A percentile compares a stretch with the other conserved stretches of the same genome.
Conservation (phyloP, 2,113 vertebrate genomes). For the Sturnus vulgaris region DNA sequence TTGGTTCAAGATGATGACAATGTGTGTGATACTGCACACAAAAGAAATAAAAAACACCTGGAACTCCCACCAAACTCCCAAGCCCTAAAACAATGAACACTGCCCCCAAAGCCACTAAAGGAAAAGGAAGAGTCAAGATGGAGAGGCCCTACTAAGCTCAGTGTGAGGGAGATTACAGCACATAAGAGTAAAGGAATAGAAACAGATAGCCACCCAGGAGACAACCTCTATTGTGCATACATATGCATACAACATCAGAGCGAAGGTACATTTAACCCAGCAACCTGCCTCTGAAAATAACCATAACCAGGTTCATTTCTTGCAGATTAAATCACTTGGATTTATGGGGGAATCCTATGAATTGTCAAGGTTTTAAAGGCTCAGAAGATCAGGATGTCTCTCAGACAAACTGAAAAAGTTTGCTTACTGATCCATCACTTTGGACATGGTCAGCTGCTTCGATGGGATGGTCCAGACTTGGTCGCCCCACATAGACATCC, state of each 20-base stretch:
- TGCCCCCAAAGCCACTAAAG: neutral
- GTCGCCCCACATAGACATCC: constrained; percentile 91
- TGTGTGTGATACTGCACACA: neutral
- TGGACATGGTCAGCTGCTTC: constrained; percentile 89
- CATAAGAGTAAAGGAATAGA: neutral
- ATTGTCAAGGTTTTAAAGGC: neutral
- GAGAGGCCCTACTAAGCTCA: neutral
- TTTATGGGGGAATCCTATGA: neutral
- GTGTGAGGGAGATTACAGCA: neutral
- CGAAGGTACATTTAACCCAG: neutral
- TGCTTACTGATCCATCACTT: constrained; percentile 86
- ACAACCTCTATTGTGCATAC: neutral
- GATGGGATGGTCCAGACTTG: constrained; percentile 94
- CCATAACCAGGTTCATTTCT: neutral
- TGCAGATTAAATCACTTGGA: neutral
- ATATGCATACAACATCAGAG: neutral
- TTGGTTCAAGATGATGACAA: neutral
- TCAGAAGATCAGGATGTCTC: neutral
- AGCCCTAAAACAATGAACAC: neutral
- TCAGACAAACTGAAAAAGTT: neutral
- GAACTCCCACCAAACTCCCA: neutral
- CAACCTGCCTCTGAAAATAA: neutral
- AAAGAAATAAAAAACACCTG: neutral
- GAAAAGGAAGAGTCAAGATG: neutral
- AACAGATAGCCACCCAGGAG: neutral